Evolutionary conservation across 2,113 vertebrate genomes (phyloP), one percentile per base, ranked within the genome.

Genomic region (Peromyscus maniculatus): DNA sequence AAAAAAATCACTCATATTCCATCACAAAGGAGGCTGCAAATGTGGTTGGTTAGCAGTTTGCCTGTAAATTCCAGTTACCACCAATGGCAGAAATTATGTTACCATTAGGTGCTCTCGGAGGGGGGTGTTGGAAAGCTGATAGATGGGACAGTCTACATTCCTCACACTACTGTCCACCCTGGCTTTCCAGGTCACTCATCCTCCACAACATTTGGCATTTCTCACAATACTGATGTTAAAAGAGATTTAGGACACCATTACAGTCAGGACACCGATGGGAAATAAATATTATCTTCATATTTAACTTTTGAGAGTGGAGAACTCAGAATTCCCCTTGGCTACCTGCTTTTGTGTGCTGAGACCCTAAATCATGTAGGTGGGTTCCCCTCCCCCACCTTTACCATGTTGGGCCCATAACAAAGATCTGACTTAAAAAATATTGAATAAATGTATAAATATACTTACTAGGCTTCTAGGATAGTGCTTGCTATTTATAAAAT

Each of bases 321-420:
- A 91, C 59, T 89, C 83, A 97, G 75, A 95, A 39, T 10, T 88
- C 46, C 49, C 92, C 39, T 67, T 49, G 13, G 22, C 36, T 91
- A 26, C 84, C n/a, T 80, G 26, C 31, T 75, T 80, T 80, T 52
- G 16, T 82, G 49, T 57, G n/a, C 66, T 3, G 26, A 90, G 55
- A 86, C 36, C 33, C 2, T 91, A 86, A 94, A 64, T 95, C 82
- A 92, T 66, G 43, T 59, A 80, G 1, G n/a, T 59, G 26, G 24
- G 24, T 12, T 64, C 15, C 16, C 24, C n/a, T 39, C 15, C 71
- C 26, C 82, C n/a, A 46, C 12, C 11, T 80, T 97, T 69, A 75
- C 1, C 46, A 62, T n/a, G 7, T 6, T 9, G 43, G 49, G 9
- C 39, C 66, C 62, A 57, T 1, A 86, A 36, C 77, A 43, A 71